phyloP scores from a whole-genome alignment of 1,140 invertebrate species.

The Cephus cinctus region DNA sequence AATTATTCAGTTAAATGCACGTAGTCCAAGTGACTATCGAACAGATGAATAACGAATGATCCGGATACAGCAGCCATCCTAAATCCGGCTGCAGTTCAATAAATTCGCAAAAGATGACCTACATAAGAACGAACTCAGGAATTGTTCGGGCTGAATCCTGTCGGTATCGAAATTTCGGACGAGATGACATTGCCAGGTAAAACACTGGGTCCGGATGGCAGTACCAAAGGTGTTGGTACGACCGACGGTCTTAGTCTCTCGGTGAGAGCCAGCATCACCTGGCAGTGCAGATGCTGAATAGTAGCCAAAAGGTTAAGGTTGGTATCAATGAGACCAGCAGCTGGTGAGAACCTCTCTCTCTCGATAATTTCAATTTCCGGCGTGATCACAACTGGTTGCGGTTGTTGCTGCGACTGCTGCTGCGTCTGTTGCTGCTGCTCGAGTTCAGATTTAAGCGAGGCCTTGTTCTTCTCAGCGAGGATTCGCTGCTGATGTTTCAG shows the following conservation, averaged over 20 bases:
- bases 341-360: slow-evolving; percentile 38
- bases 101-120: too few species aligned
- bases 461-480: slow-evolving; percentile 39
- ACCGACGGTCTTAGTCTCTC: slow-evolving; percentile 46
- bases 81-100: too few species aligned
- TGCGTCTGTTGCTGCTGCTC: slow-evolving; percentile 2
- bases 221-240: slow-evolving; percentile 30
- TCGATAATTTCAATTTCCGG: slow-evolving; percentile 18
- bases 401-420: slow-evolving; percentile 2
- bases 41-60: too few species aligned
- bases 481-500: slow-evolving; percentile 73
- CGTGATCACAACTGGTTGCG: background rate
- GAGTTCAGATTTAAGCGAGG: background rate
- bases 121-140: background rate
- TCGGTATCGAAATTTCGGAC: slow-evolving; percentile 31
- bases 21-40: too few species aligned
- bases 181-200: slow-evolving; percentile 24
- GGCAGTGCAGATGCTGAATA: slow-evolving; percentile 52
- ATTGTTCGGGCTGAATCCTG: slow-evolving; percentile 2
- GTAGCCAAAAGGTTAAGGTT: slow-evolving; percentile 52
- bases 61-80: too few species aligned
- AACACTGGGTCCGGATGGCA: slow-evolving; percentile 32
- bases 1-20: too few species aligned
- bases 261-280: slow-evolving; percentile 53
- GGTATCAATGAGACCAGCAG: slow-evolving; percentile 49